Base-by-base conservation (phyloP, 2,113 vertebrate species). In the Hirundichthys speculiger region DNA sequence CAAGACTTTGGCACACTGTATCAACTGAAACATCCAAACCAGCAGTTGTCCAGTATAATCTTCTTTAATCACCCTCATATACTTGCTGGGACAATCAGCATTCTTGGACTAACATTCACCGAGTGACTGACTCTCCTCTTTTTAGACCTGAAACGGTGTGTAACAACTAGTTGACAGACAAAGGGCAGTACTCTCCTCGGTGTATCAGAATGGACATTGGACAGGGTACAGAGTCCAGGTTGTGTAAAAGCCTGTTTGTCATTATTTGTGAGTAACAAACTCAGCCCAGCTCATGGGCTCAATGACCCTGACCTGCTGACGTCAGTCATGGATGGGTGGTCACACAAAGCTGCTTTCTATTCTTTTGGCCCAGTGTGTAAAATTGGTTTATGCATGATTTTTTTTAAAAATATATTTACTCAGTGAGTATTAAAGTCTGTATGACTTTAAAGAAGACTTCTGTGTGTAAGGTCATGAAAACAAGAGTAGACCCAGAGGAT, bases 161-260 rank as follows among this genome's bases (percentile, higher is more conserved):
- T 41, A 34, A 66, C 53, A 47, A 24, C 1, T 1, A 0, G 49
- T 24, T 46, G 0, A 12, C 22, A 25, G 24, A 58, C 52, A 61
- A 16, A 46, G n/a, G n/a, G 59, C 21, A 81, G 73, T 71, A 79
- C 82, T 83, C 61, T 82, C 72, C 74, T 61, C 82, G 57, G 51
- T 21, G 12, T 67, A 75, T 68, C 70, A 78, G 64, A 59, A 13
- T n/a, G 65, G 30, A 71, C 55, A 58, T 79, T 89, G 79, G 39
- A 59, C 77, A 15, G 13, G 12, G 87, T 75, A 41, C 82, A 88
- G 53, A 83, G 89, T 89, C 71, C 80, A 57, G 51, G 24, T 90
- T 92, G 86, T 79, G 88, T 60, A 92, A 92, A 74, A 53, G 25
- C 10, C 39, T 16, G 10, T 66, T 58, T 40, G 53, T 57, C 13